These are phyloP conservation scores for Parotia lawesii DNA, from an alignment of 2,113 vertebrate species.

Conservation along the genomic window DNA sequence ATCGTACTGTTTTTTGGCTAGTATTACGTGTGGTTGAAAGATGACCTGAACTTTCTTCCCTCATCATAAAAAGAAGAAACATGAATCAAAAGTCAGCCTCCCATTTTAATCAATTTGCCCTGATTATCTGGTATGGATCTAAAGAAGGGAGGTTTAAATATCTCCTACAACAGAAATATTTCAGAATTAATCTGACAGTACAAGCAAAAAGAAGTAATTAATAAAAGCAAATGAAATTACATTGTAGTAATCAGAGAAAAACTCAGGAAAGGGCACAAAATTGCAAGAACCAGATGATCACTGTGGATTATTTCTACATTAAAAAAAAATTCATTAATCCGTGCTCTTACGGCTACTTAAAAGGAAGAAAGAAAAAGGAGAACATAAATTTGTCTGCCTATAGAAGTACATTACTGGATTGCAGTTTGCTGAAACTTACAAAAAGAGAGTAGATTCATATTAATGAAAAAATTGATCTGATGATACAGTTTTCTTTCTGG, in stretches of 20 bases:
- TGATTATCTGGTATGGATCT: background rate
- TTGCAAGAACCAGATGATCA: background rate
- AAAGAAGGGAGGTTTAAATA: slow-evolving; percentile 14
- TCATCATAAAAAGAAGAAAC: background rate
- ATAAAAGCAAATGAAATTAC: slow-evolving; percentile 60
- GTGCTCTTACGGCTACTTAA: background rate
- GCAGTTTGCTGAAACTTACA: background rate
- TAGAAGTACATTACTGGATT: background rate
- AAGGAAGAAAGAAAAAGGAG: background rate
- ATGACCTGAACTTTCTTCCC: background rate
- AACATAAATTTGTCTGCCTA: background rate
- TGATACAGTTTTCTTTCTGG: background rate
- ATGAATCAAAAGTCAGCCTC: background rate
- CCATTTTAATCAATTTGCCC: slow-evolving; percentile 22
- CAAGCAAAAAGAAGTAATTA: slow-evolving; percentile 27
- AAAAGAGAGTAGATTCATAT: background rate
- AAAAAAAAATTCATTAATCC: background rate
- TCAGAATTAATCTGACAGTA: slow-evolving; percentile 52
- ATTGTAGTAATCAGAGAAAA: background rate
- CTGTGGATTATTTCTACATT: background rate
- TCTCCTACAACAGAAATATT: slow-evolving; percentile 8
- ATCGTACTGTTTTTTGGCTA: background rate
- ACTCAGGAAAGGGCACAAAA: background rate
- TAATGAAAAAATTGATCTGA: background rate
- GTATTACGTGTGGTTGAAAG: background rate